Percentiles rank a stretch among this genome's conserved stretches.
Evolutionary conservation across 1,140 invertebrate genomes (phyloP).

Genomic region (Parasteatoda tepidariorum): DNA sequence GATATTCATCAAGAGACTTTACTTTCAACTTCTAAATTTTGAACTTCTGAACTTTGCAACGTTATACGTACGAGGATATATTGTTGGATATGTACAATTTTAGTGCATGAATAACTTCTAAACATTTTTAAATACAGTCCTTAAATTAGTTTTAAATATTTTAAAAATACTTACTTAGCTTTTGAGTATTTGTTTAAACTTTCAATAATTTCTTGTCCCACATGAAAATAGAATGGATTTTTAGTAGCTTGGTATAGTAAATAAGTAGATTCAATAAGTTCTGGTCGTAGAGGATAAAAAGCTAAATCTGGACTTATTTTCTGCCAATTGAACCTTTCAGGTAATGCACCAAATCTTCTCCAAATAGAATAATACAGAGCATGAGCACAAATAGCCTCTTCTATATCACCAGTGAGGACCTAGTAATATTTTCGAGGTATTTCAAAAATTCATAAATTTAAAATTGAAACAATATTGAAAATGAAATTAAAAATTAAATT

Average conservation of each 20-base stretch:
- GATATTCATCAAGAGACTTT: too few species aligned
- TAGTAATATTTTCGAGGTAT: too few species aligned
- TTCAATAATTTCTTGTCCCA: constrained; percentile 75
- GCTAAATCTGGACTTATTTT: constrained; percentile 74
- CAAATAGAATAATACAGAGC: constrained; percentile 78
- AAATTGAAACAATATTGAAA: neutral
- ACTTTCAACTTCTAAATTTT: too few species aligned
- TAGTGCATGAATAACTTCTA: too few species aligned
- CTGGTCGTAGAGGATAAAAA: constrained; percentile 79
- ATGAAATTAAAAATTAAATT: constrained; percentile 41
- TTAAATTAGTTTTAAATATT: neutral
- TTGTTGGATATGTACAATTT: too few species aligned
- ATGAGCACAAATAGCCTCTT: constrained; percentile 80
- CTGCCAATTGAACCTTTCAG: constrained; percentile 80
- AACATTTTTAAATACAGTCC: neutral
- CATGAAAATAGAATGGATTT: constrained; percentile 80
- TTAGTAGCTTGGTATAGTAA: constrained; percentile 78
- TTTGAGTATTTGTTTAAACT: constrained; percentile 75
- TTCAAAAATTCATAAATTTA: neutral
- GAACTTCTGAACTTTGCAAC: too few species aligned
- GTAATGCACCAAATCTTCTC: constrained; percentile 76
- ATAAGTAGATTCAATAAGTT: constrained; percentile 79
- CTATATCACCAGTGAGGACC: constrained; percentile 78
- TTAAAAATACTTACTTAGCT: constrained; percentile 68
- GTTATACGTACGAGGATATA: too few species aligned